These are phyloP conservation scores for Drosophila borborema DNA, from an alignment of 2,888 invertebrate genomes.

Conservation along the genomic window DNA sequence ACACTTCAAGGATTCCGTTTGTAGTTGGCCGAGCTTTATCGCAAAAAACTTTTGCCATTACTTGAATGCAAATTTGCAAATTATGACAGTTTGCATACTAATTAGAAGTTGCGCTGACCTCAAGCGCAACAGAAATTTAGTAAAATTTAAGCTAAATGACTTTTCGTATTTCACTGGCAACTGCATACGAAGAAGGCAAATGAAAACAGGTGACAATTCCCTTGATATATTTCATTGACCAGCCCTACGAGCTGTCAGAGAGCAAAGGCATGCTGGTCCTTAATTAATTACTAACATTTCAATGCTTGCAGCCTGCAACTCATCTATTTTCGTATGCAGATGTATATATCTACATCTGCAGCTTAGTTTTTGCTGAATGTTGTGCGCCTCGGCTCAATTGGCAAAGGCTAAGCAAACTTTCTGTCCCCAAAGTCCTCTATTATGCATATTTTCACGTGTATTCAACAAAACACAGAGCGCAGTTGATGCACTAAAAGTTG, in stretches of 20 bases:
- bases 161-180: not conserved
- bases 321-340: not conserved
- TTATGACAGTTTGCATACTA: slow-evolving; percentile 66
- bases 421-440: slow-evolving; percentile 6
- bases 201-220: not conserved
- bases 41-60: slow-evolving; percentile 70
- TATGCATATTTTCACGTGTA: slow-evolving; percentile 28
- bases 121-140: slow-evolving; percentile 19
- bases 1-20: slow-evolving; percentile 13
- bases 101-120: slow-evolving; percentile 52
- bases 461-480: not conserved
- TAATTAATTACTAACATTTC: slow-evolving; percentile 42
- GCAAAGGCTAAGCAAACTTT: slow-evolving; percentile 4
- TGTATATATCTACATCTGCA: not conserved
- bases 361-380: slow-evolving; percentile 25
- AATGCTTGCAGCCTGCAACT: slow-evolving; percentile 20
- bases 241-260: slow-evolving; percentile 4
- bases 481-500: slow-evolving; percentile 8
- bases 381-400: slow-evolving; percentile 1
- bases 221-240: not conserved
- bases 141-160: slow-evolving; percentile 5
- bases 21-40: slow-evolving; percentile 52
- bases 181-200: not conserved
- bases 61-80: slow-evolving; percentile 74
- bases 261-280: not conserved